Evolutionary conservation across 1,140 invertebrate species (phyloP).

Genomic region (Euwallacea fornicatus): DNA sequence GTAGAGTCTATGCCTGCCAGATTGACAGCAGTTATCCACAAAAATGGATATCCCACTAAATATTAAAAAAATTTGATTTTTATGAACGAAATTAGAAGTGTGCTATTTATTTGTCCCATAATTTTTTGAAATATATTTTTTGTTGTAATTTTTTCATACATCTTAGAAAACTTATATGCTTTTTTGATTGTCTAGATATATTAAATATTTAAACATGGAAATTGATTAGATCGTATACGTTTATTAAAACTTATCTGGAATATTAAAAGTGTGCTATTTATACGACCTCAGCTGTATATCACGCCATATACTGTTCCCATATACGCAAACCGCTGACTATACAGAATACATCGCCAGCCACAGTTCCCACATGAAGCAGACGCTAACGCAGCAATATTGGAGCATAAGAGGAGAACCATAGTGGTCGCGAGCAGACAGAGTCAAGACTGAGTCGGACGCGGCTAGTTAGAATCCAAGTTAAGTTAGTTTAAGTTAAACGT

Average conservation of each 20-base stretch:
- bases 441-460: no score
- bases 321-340: no score
- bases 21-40: neutral
- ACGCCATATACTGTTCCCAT: no score
- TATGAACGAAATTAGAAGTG: conserved; percentile 4
- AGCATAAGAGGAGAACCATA: no score
- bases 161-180: conserved; percentile 2
- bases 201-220: conserved; percentile 1
- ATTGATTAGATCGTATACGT: neutral
- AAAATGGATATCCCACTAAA: conserved; percentile 5
- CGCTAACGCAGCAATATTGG: no score
- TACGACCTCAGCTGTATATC: neutral
- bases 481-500: no score
- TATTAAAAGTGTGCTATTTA: conserved; percentile 4
- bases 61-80: conserved; percentile 4
- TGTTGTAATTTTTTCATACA: conserved; percentile 3
- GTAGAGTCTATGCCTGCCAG: neutral
- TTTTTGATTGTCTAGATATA: neutral
- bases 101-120: conserved; percentile 7
- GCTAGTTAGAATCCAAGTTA: no score
- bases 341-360: no score
- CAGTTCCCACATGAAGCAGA: no score
- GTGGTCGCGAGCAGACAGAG: no score
- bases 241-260: conserved; percentile 4
- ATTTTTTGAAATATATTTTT: conserved; percentile 8